Percentiles rank a stretch among this genome's conserved stretches.
Conservation (phyloP, 2,888 invertebrate species). For the Agonopterix arenella region DNA sequence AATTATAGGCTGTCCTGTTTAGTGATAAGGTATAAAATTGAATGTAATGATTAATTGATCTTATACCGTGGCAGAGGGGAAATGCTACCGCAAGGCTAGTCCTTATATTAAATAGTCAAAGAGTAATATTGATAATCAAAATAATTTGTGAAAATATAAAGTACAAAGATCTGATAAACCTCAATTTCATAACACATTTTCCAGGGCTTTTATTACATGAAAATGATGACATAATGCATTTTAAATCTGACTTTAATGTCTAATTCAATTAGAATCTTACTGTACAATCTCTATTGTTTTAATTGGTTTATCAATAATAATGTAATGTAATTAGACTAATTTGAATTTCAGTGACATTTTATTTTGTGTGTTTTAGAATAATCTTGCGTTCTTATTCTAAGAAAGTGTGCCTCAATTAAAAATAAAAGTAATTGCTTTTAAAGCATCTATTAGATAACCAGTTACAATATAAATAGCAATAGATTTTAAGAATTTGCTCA, state of each 20-base stretch:
- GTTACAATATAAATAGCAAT: neutral
- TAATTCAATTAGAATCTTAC: neutral
- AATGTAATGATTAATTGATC: no score
- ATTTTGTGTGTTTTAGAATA: neutral
- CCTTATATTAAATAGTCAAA: no score
- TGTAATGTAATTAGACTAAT: neutral
- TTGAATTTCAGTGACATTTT: neutral
- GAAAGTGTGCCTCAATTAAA: constrained; percentile 14
- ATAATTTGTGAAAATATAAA: no score
- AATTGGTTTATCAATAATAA: neutral
- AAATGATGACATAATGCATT: neutral
- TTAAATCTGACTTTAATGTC: neutral
- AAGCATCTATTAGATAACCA: constrained; percentile 9
- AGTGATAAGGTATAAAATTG: no score
- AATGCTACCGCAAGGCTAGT: no score
- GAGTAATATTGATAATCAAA: no score
- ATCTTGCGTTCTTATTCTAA: neutral
- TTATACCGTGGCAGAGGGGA: no score
- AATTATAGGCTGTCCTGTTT: no score
- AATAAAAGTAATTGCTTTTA: constrained; percentile 11
- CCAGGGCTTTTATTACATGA: neutral
- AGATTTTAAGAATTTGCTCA: neutral
- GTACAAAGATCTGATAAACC: no score
- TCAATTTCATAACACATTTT: no score
- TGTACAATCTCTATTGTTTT: neutral